Conservation (phyloP, 2,888 invertebrate genomes). For the Chrysolina americana region DNA sequence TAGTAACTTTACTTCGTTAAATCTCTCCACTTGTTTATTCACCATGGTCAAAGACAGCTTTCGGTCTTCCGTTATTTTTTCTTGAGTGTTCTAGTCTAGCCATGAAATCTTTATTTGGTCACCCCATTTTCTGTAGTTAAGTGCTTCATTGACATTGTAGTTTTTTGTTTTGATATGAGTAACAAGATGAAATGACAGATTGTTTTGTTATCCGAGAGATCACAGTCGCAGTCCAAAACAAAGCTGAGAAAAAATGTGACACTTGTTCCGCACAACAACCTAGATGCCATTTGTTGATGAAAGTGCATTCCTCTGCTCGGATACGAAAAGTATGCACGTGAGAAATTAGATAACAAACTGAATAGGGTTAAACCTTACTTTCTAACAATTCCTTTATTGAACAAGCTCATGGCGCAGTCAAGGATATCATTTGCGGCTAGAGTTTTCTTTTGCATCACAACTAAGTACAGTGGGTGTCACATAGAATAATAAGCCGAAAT, state of each 20-base stretch:
- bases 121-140: no score
- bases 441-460: slow-evolving; percentile 31
- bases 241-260: neutral
- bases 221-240: neutral
- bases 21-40: no score
- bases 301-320: slow-evolving; percentile 26
- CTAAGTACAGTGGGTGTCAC: slow-evolving; percentile 30
- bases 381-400: slow-evolving; percentile 30
- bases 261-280: neutral
- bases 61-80: no score
- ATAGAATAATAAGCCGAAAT: slow-evolving; percentile 40
- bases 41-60: no score
- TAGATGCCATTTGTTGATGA: slow-evolving; percentile 13
- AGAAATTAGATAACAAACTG: slow-evolving; percentile 31
- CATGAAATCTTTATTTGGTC: no score
- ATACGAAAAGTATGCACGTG: slow-evolving; percentile 28
- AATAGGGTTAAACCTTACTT: slow-evolving; percentile 22
- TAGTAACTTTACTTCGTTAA: no score
- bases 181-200: no score
- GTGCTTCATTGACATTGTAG: no score
- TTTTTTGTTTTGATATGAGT: no score
- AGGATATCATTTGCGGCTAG: slow-evolving; percentile 28
- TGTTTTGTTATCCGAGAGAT: neutral
- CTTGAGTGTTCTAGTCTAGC: no score
- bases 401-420: slow-evolving; percentile 20